Conservation (phyloP, 2,888 invertebrate species). For the Nebria salina region DNA sequence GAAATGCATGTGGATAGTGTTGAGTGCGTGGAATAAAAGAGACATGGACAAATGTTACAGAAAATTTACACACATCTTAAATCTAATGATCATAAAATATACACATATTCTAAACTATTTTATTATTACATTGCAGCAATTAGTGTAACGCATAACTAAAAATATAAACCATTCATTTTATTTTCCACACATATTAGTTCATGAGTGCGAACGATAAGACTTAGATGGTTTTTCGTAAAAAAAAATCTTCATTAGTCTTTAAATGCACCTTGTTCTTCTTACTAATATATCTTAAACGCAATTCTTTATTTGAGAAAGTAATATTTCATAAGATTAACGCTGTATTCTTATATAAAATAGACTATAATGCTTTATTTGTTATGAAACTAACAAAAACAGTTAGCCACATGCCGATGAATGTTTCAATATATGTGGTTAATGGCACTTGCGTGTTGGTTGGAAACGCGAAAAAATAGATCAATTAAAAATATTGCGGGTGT, state of each 20-base stretch:
- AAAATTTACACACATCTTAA: background rate
- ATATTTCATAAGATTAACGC: too few species aligned
- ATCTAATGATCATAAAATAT: background rate
- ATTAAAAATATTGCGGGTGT: slow-evolving; percentile 1
- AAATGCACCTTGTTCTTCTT: too few species aligned
- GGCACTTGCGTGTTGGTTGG: background rate
- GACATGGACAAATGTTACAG: background rate
- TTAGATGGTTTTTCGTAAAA: too few species aligned
- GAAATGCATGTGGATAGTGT: background rate
- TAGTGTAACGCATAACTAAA: background rate
- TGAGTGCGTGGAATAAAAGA: background rate
- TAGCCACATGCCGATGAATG: background rate
- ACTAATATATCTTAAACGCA: too few species aligned
- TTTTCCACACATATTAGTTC: too few species aligned
- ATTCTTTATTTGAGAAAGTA: too few species aligned
- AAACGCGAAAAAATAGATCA: background rate
- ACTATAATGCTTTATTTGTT: too few species aligned
- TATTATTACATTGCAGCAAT: background rate
- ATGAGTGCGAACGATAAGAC: too few species aligned
- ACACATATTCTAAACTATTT: background rate
- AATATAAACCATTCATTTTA: background rate
- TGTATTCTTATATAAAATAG: too few species aligned
- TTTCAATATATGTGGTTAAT: background rate
- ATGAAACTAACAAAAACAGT: background rate
- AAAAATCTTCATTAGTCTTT: too few species aligned